Base-by-base conservation (phyloP, 2,888 invertebrate species). In the Napeogenes sylphis region DNA sequence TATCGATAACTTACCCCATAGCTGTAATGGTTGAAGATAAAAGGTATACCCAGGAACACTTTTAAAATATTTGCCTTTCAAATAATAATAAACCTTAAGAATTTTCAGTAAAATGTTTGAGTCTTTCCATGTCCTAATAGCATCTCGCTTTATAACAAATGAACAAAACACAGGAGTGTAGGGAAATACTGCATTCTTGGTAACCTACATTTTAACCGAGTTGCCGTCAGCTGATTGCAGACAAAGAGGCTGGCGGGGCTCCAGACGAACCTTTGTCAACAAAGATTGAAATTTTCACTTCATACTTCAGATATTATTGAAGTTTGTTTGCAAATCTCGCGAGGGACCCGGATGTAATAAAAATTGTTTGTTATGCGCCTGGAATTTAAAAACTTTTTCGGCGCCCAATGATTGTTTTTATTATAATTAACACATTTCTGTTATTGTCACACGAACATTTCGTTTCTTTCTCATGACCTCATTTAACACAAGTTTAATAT, bases 251-350 rank as follows among this genome's bases (percentile, higher is more conserved):
- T 80, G 80, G 80, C 77, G 38, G 55, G 6, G 57, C 58, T 75
- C 80, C 79, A 80, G 70, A 46, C 60, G 65, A 59, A 70, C 69
- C 69, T 75, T 73, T 75, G 74, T 75, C 72, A 72, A 73, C 75
- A 72, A 70, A 72, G 73, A 77, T 77, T 76, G 76, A 75, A 75
- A 77, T 74, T 75, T 74, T 75, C 73, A 68, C 72, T 68, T 61
- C 64, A 58, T 66, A 67, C 67, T 72, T 66, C 68, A 72, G 72
- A 75, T 71, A 69, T 72, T 68, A 73, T 72, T 72, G 71, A 70
- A 72, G 74, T 75, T 70, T 73, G 66, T 70, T 65, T 68, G 60
- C 67, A 55, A 65, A 63, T 56, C 42, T 54, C 61, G 47, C 47
- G 14, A 51, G 35, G 46, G 32, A 42, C 53, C 59, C 58, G 46